A percentile compares a stretch with the other conserved stretches of the same genome.
Evolutionary conservation across 2,888 invertebrate genomes (phyloP).

Genomic region (Drosophila pseudotalamancana): DNA sequence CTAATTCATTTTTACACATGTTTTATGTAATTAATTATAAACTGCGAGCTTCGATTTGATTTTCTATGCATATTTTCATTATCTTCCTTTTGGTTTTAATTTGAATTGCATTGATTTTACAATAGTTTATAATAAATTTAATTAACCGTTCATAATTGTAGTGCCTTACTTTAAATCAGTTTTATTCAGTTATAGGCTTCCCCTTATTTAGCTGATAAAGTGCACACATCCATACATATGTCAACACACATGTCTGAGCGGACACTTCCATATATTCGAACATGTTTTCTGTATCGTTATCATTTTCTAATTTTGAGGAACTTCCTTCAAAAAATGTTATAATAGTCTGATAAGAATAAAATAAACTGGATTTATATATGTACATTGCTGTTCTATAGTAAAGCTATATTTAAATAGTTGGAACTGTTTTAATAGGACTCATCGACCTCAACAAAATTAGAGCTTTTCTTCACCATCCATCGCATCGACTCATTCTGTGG

Average conservation of each 20-base stretch:
- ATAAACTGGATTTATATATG: no score
- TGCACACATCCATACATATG: no score
- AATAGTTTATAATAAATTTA: slow-evolving; percentile 38
- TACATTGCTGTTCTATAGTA: no score
- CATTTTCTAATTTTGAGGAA: background rate
- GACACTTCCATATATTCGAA: background rate
- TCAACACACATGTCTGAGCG: background rate
- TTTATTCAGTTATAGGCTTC: slow-evolving; percentile 23
- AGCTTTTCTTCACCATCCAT: background rate
- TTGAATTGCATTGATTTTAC: slow-evolving; percentile 24
- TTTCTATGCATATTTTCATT: slow-evolving; percentile 24
- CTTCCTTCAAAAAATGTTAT: no score
- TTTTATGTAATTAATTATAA: slow-evolving; percentile 56
- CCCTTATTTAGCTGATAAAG: slow-evolving; percentile 6
- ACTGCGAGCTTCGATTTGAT: slow-evolving; percentile 28
- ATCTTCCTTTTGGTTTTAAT: slow-evolving; percentile 29
- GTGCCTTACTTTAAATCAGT: slow-evolving; percentile 17
- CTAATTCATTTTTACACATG: slow-evolving; percentile 46
- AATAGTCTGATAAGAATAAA: no score
- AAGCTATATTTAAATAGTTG: no score
- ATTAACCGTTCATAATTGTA: slow-evolving; percentile 50
- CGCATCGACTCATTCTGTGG: slow-evolving; percentile 10
- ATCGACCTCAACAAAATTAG: slow-evolving; percentile 2
- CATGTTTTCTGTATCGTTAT: background rate
- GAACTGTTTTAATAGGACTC: background rate